phyloP scores from a whole-genome alignment of 23 tunicate genomes.

The Halocynthia roretzi region DNA sequence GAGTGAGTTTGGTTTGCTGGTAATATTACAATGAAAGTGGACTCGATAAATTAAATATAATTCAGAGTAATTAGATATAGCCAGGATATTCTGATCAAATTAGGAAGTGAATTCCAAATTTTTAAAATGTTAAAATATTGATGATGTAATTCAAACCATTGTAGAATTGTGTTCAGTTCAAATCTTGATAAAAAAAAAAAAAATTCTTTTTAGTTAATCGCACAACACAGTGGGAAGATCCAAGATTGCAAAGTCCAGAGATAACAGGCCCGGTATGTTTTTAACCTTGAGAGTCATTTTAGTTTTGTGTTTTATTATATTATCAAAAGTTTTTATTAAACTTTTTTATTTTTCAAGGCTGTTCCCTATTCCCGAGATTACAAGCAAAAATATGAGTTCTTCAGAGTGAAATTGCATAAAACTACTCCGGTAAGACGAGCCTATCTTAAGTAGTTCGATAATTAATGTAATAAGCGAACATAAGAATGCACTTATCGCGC shows the following conservation, averaged over 20 bases:
- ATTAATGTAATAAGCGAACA: too few relatives aligned
- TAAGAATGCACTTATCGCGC: too few relatives aligned
- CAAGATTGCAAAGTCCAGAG: constrained; percentile 79
- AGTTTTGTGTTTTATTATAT: background rate
- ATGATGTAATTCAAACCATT: too few relatives aligned
- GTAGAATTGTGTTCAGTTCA: background rate
- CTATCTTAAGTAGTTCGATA: background rate
- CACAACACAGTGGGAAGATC: constrained; percentile 96
- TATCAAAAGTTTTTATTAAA: background rate
- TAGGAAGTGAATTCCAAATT: background rate
- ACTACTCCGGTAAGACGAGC: constrained; percentile 71
- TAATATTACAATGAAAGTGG: too few relatives aligned
- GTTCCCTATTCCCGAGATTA: constrained; percentile 96
- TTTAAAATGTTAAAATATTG: background rate
- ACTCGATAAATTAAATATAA: too few relatives aligned
- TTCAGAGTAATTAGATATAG: too few relatives aligned
- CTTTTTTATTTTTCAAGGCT: constrained; percentile 26
- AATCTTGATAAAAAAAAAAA: background rate
- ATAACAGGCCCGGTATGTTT: constrained; percentile 92
- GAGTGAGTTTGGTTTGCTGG: constrained; percentile 6
- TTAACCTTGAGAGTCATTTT: background rate
- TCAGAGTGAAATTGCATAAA: constrained; percentile 68
- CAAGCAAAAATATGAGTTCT: constrained; percentile 96
- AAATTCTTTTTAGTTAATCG: constrained; percentile 38
- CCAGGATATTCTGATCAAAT: too few relatives aligned